phyloP scores from a whole-genome alignment of 2,113 vertebrate species.

The Barnardius zonarius region DNA sequence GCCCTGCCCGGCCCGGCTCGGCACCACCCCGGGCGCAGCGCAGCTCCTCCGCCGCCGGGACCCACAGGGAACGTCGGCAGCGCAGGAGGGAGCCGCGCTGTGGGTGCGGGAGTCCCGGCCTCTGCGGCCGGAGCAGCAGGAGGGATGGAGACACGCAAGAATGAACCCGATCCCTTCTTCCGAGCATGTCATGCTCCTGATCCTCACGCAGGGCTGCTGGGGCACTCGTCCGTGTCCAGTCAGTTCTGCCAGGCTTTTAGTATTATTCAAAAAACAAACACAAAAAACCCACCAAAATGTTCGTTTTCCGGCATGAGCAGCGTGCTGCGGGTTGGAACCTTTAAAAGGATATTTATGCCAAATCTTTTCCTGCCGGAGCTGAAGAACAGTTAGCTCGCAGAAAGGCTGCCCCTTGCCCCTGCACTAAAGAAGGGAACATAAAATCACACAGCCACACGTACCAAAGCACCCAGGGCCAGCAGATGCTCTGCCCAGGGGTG shows the following conservation, averaged over 20 bases:
- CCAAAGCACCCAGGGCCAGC: not conserved
- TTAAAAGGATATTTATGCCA: too few relatives aligned
- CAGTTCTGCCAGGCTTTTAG: rapidly evolving
- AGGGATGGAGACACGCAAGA: not conserved
- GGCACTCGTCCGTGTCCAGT: not conserved
- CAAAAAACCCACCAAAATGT: not conserved
- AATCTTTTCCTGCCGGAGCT: not conserved
- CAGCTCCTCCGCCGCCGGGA: not conserved
- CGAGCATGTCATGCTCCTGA: not conserved
- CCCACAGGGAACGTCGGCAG: too few relatives aligned
- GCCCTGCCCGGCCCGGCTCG: too few relatives aligned
- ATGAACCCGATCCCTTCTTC: not conserved
- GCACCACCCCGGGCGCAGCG: too few relatives aligned
- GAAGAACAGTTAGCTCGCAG: not conserved
- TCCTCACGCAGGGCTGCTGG: too few relatives aligned
- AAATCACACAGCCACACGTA: not conserved
- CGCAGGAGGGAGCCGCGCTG: not conserved
- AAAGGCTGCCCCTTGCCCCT: too few relatives aligned
- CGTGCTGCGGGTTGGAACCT: not conserved
- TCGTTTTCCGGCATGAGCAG: not conserved
- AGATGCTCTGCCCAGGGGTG: too few relatives aligned
- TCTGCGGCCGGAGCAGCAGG: too few relatives aligned
- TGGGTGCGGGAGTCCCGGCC: too few relatives aligned
- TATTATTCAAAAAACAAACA: too few relatives aligned
- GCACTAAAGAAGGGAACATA: not conserved